phyloP scores from a whole-genome alignment of 2,113 vertebrate species.

The Parus major region DNA sequence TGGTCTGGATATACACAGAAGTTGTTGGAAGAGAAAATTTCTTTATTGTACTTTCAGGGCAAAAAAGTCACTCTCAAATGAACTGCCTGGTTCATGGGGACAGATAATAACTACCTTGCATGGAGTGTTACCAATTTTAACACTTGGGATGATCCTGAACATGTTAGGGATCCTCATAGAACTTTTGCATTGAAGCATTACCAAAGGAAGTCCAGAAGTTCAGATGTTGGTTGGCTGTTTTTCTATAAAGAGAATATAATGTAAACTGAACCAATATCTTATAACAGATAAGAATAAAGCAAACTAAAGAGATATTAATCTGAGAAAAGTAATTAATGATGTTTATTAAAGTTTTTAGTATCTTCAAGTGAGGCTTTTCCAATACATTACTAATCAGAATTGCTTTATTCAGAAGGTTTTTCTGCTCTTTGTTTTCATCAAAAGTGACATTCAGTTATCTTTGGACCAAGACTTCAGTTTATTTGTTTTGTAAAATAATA shows the following conservation, averaged over 20 bases:
- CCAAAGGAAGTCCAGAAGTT: background rate
- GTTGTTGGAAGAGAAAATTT: background rate
- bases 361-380: background rate
- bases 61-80: background rate
- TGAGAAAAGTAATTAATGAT: background rate
- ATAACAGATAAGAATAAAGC: background rate
- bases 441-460: background rate
- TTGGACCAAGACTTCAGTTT: background rate
- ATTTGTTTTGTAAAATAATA: background rate
- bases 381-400: background rate
- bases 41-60: background rate
- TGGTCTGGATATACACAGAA: background rate
- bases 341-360: background rate
- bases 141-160: background rate
- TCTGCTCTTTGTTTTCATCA: background rate
- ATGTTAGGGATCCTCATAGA: background rate
- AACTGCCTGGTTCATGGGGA: background rate
- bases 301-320: background rate
- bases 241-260: background rate
- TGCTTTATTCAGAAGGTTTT: background rate
- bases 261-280: background rate
- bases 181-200: background rate
- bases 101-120: background rate
- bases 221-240: background rate
- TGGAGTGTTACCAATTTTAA: fast-evolving